These are phyloP conservation scores for Sycophila texana DNA, from an alignment of 2,888 invertebrate species.

Conservation along the genomic window DNA sequence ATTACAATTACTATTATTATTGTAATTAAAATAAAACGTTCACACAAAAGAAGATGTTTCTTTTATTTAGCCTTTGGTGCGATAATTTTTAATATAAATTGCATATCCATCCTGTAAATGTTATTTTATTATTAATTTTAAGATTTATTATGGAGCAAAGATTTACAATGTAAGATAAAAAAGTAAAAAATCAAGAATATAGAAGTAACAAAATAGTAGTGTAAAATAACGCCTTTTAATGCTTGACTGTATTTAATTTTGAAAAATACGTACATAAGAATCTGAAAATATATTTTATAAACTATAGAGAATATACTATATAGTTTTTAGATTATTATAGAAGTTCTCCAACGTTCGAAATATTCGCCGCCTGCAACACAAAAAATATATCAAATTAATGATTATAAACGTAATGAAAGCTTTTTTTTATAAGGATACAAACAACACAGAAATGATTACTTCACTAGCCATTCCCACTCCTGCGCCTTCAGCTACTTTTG, in stretches of 20 bases:
- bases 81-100: too few species aligned
- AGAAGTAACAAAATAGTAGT: too few species aligned
- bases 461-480: constrained; percentile 14
- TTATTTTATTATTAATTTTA: not conserved
- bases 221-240: too few species aligned
- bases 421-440: not conserved
- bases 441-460: constrained; percentile 3
- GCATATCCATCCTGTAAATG: too few species aligned
- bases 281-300: not conserved
- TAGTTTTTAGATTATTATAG: not conserved
- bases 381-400: not conserved
- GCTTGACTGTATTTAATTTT: too few species aligned
- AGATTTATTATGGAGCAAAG: too few species aligned
- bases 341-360: not conserved
- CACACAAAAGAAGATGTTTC: constrained; percentile 58
- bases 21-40: constrained; percentile 70
- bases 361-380: not conserved
- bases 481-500: constrained; percentile 8
- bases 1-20: constrained; percentile 66
- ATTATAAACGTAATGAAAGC: not conserved
- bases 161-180: too few species aligned
- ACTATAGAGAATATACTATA: not conserved
- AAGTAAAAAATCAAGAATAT: too few species aligned
- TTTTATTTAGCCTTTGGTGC: not conserved
- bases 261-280: not conserved